These are phyloP conservation scores for Ciconia nigra DNA, from an alignment of 2,797 vertebrate genomes.

Conservation along the genomic window DNA sequence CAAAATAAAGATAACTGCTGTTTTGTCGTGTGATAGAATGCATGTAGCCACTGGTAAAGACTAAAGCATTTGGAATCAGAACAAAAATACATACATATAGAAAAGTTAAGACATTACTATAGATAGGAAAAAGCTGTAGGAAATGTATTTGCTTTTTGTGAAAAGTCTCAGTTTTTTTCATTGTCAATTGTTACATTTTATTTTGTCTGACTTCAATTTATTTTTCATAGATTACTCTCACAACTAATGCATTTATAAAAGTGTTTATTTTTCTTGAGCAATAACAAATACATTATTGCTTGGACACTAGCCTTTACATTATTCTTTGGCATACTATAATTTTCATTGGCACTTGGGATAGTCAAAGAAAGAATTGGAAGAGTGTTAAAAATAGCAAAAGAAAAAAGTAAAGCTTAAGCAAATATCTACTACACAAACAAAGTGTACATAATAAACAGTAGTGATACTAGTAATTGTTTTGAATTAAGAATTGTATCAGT, in stretches of 20 bases:
- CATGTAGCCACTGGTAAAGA: neutral
- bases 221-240: slow-evolving; percentile 10
- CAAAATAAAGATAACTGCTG: neutral
- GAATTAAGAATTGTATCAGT: neutral
- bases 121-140: neutral
- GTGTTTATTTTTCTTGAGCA: neutral
- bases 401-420: neutral
- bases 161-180: neutral
- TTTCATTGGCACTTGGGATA: neutral
- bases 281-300: neutral
- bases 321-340: neutral
- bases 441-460: neutral
- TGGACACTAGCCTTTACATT: neutral
- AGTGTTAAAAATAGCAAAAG: neutral
- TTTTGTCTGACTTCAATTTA: neutral
- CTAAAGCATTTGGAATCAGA: neutral
- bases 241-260: neutral
- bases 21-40: neutral
- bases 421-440: neutral
- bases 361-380: neutral
- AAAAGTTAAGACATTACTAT: neutral
- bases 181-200: neutral
- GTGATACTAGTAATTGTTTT: neutral
- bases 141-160: neutral
- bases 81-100: neutral